Evolutionary conservation across 2,888 invertebrate species (phyloP).

Genomic region (Anthrax anthrax): DNA sequence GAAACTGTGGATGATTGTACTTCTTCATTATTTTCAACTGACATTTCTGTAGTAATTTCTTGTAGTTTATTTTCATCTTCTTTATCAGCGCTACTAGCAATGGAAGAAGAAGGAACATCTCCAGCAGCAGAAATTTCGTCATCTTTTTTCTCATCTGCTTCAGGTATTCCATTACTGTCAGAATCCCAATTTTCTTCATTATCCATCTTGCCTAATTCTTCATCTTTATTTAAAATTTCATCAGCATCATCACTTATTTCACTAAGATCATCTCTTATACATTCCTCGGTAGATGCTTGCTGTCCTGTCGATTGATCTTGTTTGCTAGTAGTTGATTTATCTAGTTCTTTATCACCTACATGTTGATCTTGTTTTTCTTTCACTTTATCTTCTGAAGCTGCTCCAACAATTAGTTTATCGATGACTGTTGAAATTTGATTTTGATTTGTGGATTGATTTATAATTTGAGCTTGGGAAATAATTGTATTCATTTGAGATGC

Average conservation of each 20-base stretch:
- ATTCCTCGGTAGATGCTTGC: conserved; percentile 12
- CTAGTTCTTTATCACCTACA: not conserved
- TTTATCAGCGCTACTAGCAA: conserved; percentile 6
- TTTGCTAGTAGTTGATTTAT: not conserved
- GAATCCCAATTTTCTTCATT: conserved; percentile 1
- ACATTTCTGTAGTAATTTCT: not conserved
- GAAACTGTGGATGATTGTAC: not conserved
- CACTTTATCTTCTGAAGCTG: not conserved
- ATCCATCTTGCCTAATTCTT: conserved; percentile 29
- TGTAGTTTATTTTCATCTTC: conserved; percentile 1
- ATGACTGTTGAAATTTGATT: too few relatives aligned
- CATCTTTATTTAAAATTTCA: conserved; percentile 69
- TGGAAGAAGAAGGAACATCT: not conserved
- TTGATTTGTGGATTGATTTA: too few relatives aligned
- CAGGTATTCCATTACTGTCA: not conserved
- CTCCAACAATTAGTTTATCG: not conserved
- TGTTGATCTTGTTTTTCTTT: not conserved
- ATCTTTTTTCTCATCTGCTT: conserved; percentile 15
- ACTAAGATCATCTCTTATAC: conserved; percentile 44
- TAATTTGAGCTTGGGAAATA: too few relatives aligned
- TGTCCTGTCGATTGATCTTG: not conserved
- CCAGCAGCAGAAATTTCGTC: not conserved
- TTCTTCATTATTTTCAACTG: not conserved
- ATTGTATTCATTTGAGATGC: too few relatives aligned
- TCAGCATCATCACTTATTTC: conserved; percentile 83